Conservation (phyloP, 1,140 invertebrate species). For the Lasioglossum albipes region DNA sequence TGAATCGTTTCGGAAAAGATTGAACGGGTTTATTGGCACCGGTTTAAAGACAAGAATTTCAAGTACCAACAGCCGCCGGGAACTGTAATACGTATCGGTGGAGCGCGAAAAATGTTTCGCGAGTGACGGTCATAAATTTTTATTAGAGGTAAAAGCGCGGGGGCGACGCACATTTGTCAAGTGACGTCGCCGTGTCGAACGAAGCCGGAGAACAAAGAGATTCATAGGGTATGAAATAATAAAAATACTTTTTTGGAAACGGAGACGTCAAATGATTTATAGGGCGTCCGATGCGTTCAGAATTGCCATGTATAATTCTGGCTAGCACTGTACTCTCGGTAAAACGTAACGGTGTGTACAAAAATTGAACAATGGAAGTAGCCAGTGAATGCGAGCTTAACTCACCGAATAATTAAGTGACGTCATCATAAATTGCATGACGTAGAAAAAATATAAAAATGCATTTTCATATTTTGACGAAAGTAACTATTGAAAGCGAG, state of each 20-base stretch:
- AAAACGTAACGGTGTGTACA: too few species aligned
- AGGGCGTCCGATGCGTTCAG: not conserved
- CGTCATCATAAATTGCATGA: too few species aligned
- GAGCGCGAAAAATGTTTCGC: conserved; percentile 1
- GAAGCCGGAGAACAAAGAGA: conserved; percentile 6
- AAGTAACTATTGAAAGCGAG: too few species aligned
- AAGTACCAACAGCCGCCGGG: too few species aligned
- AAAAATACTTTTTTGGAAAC: conserved; percentile 21
- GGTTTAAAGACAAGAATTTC: not conserved
- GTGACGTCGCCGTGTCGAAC: not conserved
- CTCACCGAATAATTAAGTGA: too few species aligned
- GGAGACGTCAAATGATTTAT: not conserved
- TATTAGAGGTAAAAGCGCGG: conserved; percentile 25
- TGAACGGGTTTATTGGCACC: not conserved
- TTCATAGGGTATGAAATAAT: conserved; percentile 33
- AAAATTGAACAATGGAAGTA: too few species aligned
- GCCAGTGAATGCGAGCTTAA: too few species aligned
- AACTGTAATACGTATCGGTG: too few species aligned
- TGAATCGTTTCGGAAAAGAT: not conserved
- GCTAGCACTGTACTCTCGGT: not conserved
- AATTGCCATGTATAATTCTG: not conserved
- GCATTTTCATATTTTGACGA: too few species aligned
- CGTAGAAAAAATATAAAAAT: too few species aligned
- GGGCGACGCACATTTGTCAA: conserved; percentile 14
- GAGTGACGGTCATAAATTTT: conserved; percentile 33